Evolutionary conservation across 2,113 vertebrate genomes (phyloP).

Genomic region (Aptenodytes forsteri): DNA sequence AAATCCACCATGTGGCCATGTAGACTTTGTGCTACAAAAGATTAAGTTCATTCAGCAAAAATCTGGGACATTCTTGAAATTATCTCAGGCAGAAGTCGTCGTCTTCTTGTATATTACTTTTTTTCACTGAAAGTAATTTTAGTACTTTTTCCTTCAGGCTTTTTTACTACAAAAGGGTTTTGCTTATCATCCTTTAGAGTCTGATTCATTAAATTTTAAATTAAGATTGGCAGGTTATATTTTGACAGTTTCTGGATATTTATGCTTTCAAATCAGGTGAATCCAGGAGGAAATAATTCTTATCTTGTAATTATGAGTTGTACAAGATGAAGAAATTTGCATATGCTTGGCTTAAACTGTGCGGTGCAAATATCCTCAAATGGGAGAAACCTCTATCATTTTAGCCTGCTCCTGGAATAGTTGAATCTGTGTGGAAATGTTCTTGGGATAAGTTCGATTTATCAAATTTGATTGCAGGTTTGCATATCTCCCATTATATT

Average conservation of each 20-base stretch:
- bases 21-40: background rate
- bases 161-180: background rate
- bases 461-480: background rate
- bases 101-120: background rate
- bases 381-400: background rate
- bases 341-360: background rate
- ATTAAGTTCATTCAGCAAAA: background rate
- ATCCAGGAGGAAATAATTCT: background rate
- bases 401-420: background rate
- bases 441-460: background rate
- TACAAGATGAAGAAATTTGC: background rate
- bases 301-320: background rate
- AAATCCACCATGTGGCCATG: background rate
- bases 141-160: background rate
- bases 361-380: background rate
- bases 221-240: background rate
- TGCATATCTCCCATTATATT: background rate
- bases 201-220: background rate
- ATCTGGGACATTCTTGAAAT: background rate
- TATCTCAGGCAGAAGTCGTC: background rate
- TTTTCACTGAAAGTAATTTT: background rate
- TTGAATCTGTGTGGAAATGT: background rate
- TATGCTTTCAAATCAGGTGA: background rate
- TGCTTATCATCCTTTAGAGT: background rate
- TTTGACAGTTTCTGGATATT: background rate